Conservation (phyloP, 2,797 vertebrate genomes). For the Acanthurus lineatus region DNA sequence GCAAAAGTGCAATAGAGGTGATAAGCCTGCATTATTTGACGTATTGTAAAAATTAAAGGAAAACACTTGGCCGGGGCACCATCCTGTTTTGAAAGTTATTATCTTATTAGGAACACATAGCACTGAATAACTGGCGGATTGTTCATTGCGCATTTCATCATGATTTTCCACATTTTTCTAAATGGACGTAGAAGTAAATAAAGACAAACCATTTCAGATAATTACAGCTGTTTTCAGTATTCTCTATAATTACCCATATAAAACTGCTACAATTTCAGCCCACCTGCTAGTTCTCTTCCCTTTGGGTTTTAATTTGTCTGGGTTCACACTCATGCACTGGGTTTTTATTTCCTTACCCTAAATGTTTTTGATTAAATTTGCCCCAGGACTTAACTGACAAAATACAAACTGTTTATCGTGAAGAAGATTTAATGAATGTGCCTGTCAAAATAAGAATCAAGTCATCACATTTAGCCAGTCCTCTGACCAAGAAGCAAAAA, state of each 20-base stretch:
- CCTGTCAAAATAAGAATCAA: slow-evolving; percentile 58
- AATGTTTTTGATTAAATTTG: slow-evolving; percentile 40
- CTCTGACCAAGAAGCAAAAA: slow-evolving; percentile 40
- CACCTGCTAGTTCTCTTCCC: slow-evolving; percentile 29
- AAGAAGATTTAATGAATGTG: slow-evolving; percentile 42
- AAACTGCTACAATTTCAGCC: slow-evolving; percentile 46
- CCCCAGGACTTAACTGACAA: slow-evolving; percentile 38
- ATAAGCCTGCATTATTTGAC: slow-evolving; percentile 40
- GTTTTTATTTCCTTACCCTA: slow-evolving; percentile 40
- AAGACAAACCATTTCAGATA: slow-evolving; percentile 39
- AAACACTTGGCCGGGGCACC: slow-evolving; percentile 27
- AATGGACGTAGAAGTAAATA: slow-evolving; percentile 29
- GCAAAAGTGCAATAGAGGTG: slow-evolving; percentile 45
- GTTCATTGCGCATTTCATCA: slow-evolving; percentile 41
- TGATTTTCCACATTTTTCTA: slow-evolving; percentile 42
- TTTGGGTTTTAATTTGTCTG: slow-evolving; percentile 41
- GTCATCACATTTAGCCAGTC: slow-evolving; percentile 38
- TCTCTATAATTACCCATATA: slow-evolving; percentile 49
- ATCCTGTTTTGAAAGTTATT: slow-evolving; percentile 34
- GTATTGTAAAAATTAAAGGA: slow-evolving; percentile 17
- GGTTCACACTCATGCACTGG: slow-evolving; percentile 26
- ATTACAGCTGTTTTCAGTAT: slow-evolving; percentile 37
- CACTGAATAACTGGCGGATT: slow-evolving; percentile 39
- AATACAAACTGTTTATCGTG: slow-evolving; percentile 41
- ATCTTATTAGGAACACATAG: slow-evolving; percentile 49